Conservation (phyloP, 2,113 vertebrate species). For the Crotalus tigris region DNA sequence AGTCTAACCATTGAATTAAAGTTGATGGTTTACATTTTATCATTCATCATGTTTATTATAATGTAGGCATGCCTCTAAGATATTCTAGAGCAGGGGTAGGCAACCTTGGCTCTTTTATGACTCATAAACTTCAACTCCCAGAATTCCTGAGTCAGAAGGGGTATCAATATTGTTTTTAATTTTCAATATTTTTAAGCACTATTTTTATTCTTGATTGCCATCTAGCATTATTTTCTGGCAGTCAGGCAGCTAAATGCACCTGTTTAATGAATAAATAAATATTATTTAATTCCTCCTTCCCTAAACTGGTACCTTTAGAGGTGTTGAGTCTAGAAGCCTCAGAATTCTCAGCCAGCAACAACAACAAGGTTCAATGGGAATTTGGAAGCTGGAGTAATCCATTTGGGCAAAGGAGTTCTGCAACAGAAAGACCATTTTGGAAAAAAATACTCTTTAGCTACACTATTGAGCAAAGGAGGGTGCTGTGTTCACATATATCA, state of each 20-base stretch:
- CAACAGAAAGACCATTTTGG: not conserved
- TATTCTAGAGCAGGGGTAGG: not conserved
- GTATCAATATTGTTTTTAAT: not conserved
- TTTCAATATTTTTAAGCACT: not conserved
- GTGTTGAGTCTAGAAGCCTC: not conserved
- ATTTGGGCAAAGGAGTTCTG: not conserved
- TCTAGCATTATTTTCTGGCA: not conserved
- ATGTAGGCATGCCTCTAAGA: conserved; percentile 5
- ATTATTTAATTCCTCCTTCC: not conserved
- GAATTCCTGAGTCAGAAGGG: not conserved
- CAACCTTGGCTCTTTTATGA: too few relatives aligned
- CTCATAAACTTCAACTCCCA: too few relatives aligned
- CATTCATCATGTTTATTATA: not conserved
- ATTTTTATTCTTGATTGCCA: not conserved
- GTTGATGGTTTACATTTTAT: conserved; percentile 9
- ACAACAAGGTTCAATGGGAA: not conserved
- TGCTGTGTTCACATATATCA: not conserved
- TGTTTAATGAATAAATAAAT: not conserved
- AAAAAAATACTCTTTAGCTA: not conserved
- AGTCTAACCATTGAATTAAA: conserved; percentile 34
- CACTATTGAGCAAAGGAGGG: not conserved
- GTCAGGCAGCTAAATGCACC: not conserved
- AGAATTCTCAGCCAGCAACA: not conserved
- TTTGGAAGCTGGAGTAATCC: not conserved
- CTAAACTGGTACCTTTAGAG: not conserved